Conservation (phyloP, 2,888 invertebrate species). For the Drosophila meridionalis region DNA sequence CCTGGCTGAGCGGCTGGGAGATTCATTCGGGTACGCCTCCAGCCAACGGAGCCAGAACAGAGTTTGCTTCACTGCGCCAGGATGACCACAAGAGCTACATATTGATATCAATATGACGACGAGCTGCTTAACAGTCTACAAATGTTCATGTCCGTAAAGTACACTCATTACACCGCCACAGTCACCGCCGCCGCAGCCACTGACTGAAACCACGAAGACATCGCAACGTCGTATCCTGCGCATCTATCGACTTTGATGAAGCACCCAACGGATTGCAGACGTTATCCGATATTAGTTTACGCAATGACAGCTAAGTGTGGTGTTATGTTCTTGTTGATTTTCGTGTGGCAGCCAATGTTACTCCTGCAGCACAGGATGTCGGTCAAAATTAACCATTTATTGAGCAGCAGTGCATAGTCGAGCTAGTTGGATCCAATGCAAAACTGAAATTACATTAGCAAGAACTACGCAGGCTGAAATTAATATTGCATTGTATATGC, state of each 20-base stretch:
- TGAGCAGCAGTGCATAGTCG: conserved; percentile 1
- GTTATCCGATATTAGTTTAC: conserved; percentile 24
- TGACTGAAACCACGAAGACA: conserved; percentile 28
- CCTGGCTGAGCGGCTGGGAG: neutral
- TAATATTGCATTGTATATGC: conserved; percentile 16
- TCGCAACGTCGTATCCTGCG: conserved; percentile 3
- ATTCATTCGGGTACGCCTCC: neutral
- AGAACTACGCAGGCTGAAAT: conserved; percentile 5
- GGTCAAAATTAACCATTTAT: conserved; percentile 20
- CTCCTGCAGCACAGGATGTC: neutral
- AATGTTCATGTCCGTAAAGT: conserved; percentile 38
- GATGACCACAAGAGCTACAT: conserved; percentile 37
- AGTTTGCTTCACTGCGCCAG: conserved; percentile 6
- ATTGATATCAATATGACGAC: conserved; percentile 49
- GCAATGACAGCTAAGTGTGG: conserved; percentile 11
- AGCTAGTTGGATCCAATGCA: neutral
- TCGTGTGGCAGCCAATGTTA: conserved; percentile 3
- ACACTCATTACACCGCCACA: conserved; percentile 72
- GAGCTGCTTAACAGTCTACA: conserved; percentile 31
- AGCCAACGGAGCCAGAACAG: neutral
- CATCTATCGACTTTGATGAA: conserved; percentile 34
- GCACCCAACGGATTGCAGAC: conserved; percentile 36
- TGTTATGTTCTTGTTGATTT: conserved; percentile 26
- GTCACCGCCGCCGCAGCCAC: conserved; percentile 33
- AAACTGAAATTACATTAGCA: conserved; percentile 14